Conservation (phyloP, 2,113 vertebrate genomes). For the Spea bombifrons region DNA sequence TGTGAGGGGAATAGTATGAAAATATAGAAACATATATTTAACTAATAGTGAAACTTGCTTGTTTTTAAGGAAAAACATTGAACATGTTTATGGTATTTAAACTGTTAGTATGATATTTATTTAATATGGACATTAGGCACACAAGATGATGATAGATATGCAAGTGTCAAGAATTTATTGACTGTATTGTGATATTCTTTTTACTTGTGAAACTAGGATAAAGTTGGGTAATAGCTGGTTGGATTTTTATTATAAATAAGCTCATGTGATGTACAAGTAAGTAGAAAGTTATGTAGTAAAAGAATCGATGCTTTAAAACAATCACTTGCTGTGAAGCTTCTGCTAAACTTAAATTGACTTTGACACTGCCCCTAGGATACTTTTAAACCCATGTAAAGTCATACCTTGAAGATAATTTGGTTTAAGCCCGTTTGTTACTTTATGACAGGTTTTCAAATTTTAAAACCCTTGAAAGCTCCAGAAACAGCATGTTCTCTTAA, state of each 20-base stretch:
- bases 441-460: not conserved
- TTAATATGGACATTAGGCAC: slow-evolving; percentile 13
- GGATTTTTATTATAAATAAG: slow-evolving; percentile 40
- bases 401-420: slow-evolving; percentile 23
- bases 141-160: too few relatives aligned
- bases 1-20: too few relatives aligned
- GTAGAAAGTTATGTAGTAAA: slow-evolving; percentile 31
- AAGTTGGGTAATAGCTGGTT: slow-evolving; percentile 33
- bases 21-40: too few relatives aligned
- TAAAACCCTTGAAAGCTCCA: not conserved
- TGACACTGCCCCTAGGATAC: slow-evolving; percentile 31
- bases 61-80: too few relatives aligned
- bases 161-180: slow-evolving; percentile 20
- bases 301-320: slow-evolving; percentile 10
- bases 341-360: slow-evolving; percentile 31
- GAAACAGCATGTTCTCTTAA: not conserved
- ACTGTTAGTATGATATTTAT: not conserved
- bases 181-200: slow-evolving; percentile 31
- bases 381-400: slow-evolving; percentile 32
- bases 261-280: slow-evolving; percentile 31
- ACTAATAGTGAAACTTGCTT: too few relatives aligned
- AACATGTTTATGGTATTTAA: too few relatives aligned
- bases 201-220: slow-evolving; percentile 21
- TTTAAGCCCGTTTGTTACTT: not conserved
- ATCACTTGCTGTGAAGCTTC: slow-evolving; percentile 32